Conservation (phyloP, 2,888 invertebrate genomes). For the Euspilapteryx auroguttella region DNA sequence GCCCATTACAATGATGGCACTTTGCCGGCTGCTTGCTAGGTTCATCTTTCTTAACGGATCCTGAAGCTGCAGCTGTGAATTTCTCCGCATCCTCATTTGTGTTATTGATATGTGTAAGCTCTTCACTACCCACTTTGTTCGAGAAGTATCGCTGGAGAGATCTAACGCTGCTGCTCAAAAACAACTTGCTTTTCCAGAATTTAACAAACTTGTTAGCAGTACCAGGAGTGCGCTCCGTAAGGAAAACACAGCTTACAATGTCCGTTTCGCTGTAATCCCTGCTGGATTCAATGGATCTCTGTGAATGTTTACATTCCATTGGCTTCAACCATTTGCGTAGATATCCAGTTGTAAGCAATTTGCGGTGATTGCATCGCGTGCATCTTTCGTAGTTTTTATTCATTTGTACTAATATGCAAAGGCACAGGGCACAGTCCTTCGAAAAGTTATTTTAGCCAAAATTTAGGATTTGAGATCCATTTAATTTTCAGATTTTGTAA, state of each 20-base stretch:
- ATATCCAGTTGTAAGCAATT: constrained; percentile 48
- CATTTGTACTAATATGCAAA: constrained; percentile 17
- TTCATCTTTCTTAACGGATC: constrained; percentile 25
- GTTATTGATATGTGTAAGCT: constrained; percentile 28
- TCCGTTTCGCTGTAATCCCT: constrained; percentile 39
- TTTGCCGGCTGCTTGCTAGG: constrained; percentile 15
- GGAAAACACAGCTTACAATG: constrained; percentile 40
- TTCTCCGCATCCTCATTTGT: constrained; percentile 29
- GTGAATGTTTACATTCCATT: constrained; percentile 54
- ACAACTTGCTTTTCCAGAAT: constrained; percentile 51
- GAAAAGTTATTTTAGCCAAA: too few relatives aligned
- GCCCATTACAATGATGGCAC: constrained; percentile 45
- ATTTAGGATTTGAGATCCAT: too few relatives aligned
- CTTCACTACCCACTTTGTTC: constrained; percentile 27
- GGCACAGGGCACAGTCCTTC: neutral
- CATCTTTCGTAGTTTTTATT: constrained; percentile 53
- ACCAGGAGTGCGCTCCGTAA: constrained; percentile 34
- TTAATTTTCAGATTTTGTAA: too few relatives aligned
- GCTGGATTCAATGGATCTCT: constrained; percentile 43
- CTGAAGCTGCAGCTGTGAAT: constrained; percentile 15
- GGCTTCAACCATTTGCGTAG: constrained; percentile 53
- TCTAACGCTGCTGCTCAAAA: constrained; percentile 43
- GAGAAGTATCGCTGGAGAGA: constrained; percentile 46
- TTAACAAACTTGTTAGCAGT: constrained; percentile 46
- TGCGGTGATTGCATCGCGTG: constrained; percentile 45